Base-by-base conservation (phyloP, 2,113 vertebrate genomes). In the Noctilio leporinus region DNA sequence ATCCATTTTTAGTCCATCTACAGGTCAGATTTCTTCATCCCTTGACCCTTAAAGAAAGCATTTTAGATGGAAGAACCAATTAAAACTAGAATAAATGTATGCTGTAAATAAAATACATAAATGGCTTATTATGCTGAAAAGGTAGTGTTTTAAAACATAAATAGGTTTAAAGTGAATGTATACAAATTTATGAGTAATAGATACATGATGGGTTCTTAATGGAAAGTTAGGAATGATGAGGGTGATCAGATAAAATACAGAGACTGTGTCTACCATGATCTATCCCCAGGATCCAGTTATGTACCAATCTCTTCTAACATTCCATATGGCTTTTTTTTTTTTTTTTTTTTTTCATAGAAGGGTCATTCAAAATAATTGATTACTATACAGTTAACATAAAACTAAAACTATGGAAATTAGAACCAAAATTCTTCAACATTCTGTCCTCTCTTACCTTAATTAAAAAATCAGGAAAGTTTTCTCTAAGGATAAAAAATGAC, bases 11-110 rank as follows among this genome's bases (percentile, higher is more conserved):
- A 84, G 59, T 94, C 45, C 55, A 77, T 55, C 57, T 53, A 49
- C 1, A 85, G 62, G 82, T 75, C 10, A 35, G 24, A 94, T 95
- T 83, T 89, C 24, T 88, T 65, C 24, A 92, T 73, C 69, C 55
- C n/a, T 95, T 95, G 77, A 92, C 90, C 85, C 84, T 88, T 82
- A 73, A 94, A 93, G 51, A 89, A 92, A 96, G 49, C 40, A 69
- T 47, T 94, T 91, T 86, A 81, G 38, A 92, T 85, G 62, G 33
- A 33, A 94, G 35, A 92, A 92, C 16, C 86, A 94, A 90, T 94
- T 82, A 82, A 89, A 97, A 30, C 7, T 85, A 92, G 4, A 88
- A 92, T 82, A 72, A 86, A 73, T 78, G 38, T 62, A 69, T 64
- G 6, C 30, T 90, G 7, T 59, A 82, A 92, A 83, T 92, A 93